Conservation (phyloP, 2,888 invertebrate genomes). For the Oscheius onirici region DNA sequence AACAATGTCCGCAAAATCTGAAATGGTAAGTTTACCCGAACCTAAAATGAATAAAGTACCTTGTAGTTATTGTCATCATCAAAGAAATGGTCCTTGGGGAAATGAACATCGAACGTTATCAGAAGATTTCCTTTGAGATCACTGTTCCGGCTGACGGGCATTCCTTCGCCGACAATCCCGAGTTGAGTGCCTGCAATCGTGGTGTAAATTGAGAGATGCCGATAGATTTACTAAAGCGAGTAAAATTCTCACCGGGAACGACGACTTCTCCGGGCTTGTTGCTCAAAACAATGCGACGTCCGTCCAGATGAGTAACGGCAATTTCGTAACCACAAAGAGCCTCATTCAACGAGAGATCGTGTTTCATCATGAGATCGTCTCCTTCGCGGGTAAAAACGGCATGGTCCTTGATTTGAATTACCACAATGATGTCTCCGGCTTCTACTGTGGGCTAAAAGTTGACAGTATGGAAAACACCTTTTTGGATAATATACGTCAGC, state of each 20-base stretch:
- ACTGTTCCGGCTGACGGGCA: constrained; percentile 78
- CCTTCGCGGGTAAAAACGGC: constrained; percentile 82
- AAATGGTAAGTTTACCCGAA: constrained; percentile 11
- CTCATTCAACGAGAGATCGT: constrained; percentile 81
- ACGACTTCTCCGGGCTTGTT: constrained; percentile 85
- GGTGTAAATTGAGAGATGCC: not conserved
- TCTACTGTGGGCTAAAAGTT: constrained; percentile 82
- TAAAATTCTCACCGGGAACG: constrained; percentile 79
- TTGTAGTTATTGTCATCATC: constrained; percentile 67
- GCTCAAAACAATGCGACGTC: constrained; percentile 83
- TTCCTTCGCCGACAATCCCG: constrained; percentile 85
- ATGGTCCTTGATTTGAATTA: constrained; percentile 85
- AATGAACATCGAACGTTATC: constrained; percentile 85
- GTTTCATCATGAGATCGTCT: constrained; percentile 77
- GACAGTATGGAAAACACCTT: not conserved
- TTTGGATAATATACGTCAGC: constrained; percentile 72
- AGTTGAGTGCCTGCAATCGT: constrained; percentile 76
- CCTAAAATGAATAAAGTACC: constrained; percentile 27
- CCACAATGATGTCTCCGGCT: constrained; percentile 88
- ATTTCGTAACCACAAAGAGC: constrained; percentile 89
- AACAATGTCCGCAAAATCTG: constrained; percentile 81
- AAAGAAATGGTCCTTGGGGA: constrained; percentile 85
- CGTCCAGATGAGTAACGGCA: constrained; percentile 88
- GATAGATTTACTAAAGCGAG: not conserved
- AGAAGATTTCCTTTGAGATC: constrained; percentile 80